A percentile compares a stretch with the other conserved stretches of the same genome.
These are phyloP conservation scores for Leptopilina drosophilae DNA, from an alignment of 2,888 invertebrate species.

Conservation along the genomic window DNA sequence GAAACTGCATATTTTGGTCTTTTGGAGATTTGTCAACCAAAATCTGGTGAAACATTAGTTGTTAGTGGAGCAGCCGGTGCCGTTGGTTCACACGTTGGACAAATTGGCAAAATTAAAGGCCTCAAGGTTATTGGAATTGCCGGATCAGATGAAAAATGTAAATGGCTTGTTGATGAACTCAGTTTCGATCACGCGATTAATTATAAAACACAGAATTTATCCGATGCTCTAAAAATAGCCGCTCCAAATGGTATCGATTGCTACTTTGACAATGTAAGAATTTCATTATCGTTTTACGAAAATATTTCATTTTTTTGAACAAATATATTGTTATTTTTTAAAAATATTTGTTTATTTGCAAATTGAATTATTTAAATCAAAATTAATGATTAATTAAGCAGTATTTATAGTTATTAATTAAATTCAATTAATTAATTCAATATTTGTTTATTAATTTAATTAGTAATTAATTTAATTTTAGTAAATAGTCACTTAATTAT, in stretches of 20 bases:
- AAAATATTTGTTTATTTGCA: too few relatives aligned
- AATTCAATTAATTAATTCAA: too few relatives aligned
- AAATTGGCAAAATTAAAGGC: slow-evolving; percentile 83
- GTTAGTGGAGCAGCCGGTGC: slow-evolving; percentile 88
- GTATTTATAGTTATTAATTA: too few relatives aligned
- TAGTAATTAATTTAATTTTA: too few relatives aligned
- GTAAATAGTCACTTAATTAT: too few relatives aligned
- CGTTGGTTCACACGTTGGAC: slow-evolving; percentile 86
- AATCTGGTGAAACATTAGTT: slow-evolving; percentile 84
- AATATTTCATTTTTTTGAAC: too few relatives aligned
- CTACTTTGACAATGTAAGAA: slow-evolving; percentile 86
- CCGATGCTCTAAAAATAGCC: slow-evolving; percentile 79
- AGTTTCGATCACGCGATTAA: slow-evolving; percentile 84
- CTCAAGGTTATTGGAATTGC: slow-evolving; percentile 78
- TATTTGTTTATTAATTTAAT: too few relatives aligned
- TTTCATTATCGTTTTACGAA: too few relatives aligned
- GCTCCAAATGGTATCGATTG: slow-evolving; percentile 85
- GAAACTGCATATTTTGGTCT: slow-evolving; percentile 87
- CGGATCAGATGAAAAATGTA: slow-evolving; percentile 83
- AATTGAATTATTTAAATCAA: too few relatives aligned
- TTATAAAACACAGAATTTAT: slow-evolving; percentile 82
- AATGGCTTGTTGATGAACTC: slow-evolving; percentile 81
- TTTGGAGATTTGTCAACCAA: slow-evolving; percentile 83
- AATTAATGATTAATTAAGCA: too few relatives aligned
- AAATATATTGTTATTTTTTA: too few relatives aligned